These are phyloP conservation scores for Notothenia coriiceps DNA, from an alignment of 2,113 vertebrate genomes.

Conservation along the genomic window DNA sequence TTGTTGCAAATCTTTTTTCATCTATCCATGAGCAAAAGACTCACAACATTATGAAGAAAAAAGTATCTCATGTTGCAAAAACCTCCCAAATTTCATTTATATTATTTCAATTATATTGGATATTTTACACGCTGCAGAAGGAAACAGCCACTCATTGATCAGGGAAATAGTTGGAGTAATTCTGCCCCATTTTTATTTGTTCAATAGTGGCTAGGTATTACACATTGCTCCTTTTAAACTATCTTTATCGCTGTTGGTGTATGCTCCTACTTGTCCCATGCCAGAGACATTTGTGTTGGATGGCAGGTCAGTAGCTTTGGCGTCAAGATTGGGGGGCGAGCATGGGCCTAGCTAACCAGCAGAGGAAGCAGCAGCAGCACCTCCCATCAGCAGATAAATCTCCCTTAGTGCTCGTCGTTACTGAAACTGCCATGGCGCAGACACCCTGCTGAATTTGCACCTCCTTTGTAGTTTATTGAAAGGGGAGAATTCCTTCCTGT, in stretches of 20 bases:
- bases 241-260: conserved; percentile 46
- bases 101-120: too few relatives aligned
- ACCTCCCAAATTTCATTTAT: too few relatives aligned
- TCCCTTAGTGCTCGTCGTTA: conserved; percentile 76
- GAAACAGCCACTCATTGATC: too few relatives aligned
- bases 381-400: conserved; percentile 87
- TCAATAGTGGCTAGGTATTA: too few relatives aligned
- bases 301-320: conserved; percentile 69
- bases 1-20: too few relatives aligned
- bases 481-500: conserved; percentile 64
- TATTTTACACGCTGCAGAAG: too few relatives aligned
- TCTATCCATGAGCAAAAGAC: too few relatives aligned
- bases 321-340: conserved; percentile 67
- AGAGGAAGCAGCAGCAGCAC: conserved; percentile 85
- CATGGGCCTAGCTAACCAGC: conserved; percentile 84
- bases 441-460: conserved; percentile 65
- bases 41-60: too few relatives aligned
- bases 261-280: conserved; percentile 73
- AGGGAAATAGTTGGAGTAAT: too few relatives aligned
- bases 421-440: conserved; percentile 84
- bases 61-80: neutral
- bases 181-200: too few relatives aligned
- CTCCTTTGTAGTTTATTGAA: conserved; percentile 51
- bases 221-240: neutral
- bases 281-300: conserved; percentile 79